phyloP scores from a whole-genome alignment of 2,113 vertebrate genomes.

The Podiceps cristatus region DNA sequence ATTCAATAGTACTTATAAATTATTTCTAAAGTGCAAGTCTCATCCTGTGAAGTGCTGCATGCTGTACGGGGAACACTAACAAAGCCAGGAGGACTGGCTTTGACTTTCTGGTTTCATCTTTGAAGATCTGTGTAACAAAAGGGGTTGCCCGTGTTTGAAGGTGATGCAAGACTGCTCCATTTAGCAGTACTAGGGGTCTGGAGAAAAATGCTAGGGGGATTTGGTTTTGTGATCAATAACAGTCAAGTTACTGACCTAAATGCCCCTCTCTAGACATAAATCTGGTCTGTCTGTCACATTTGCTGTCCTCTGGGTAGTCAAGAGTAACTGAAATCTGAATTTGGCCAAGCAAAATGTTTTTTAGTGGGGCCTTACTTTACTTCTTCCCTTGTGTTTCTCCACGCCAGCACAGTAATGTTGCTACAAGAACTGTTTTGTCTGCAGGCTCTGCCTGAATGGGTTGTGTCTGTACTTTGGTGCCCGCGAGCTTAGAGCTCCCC shows the following conservation, averaged over 20 bases:
- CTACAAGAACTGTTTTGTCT: background rate
- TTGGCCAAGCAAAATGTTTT: background rate
- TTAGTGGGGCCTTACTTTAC: background rate
- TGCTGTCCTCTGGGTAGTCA: background rate
- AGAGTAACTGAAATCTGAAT: background rate
- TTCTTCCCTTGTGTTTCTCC: background rate
- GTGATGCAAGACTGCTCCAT: background rate
- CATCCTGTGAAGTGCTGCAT: background rate
- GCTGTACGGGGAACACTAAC: background rate
- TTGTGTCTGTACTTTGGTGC: background rate
- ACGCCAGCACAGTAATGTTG: rapidly evolving
- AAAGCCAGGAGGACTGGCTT: background rate
- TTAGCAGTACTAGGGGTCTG: background rate
- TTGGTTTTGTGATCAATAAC: background rate
- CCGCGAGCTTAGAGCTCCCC: background rate
- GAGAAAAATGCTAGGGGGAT: background rate
- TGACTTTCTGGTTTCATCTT: background rate
- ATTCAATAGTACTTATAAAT: slow-evolving; percentile 40
- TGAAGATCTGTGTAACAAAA: background rate
- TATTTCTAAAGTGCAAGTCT: slow-evolving; percentile 20
- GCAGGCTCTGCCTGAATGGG: background rate
- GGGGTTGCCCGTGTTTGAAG: background rate
- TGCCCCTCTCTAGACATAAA: background rate
- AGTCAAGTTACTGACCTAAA: background rate
- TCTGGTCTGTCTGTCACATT: background rate